These are phyloP conservation scores for Hofmannophila pseudospretella DNA, from an alignment of 2,888 invertebrate genomes.

Conservation along the genomic window DNA sequence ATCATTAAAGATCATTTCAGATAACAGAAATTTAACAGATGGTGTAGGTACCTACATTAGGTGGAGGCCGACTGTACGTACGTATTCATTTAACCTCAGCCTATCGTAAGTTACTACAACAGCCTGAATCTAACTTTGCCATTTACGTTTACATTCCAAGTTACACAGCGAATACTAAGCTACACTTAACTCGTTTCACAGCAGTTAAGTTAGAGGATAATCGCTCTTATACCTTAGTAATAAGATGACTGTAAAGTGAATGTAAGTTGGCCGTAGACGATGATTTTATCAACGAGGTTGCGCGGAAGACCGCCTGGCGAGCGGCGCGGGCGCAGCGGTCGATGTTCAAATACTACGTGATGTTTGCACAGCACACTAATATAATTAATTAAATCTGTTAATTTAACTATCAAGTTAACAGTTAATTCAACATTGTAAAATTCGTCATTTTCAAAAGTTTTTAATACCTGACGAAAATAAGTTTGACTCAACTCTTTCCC, in stretches of 20 bases:
- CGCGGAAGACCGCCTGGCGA: slow-evolving; percentile 9
- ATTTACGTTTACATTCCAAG: slow-evolving; percentile 2
- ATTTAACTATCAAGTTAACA: no score
- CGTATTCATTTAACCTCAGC: not conserved
- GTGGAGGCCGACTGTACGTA: no score
- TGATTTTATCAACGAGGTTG: slow-evolving; percentile 12
- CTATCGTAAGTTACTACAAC: not conserved
- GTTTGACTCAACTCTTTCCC: no score
- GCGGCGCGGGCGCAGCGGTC: not conserved
- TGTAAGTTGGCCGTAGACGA: not conserved
- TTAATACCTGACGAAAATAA: no score
- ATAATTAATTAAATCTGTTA: no score
- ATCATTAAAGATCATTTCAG: no score
- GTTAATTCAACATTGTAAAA: no score
- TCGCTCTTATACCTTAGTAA: not conserved
- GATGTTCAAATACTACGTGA: not conserved
- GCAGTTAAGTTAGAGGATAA: not conserved
- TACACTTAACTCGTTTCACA: not conserved
- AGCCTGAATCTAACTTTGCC: slow-evolving; percentile 2
- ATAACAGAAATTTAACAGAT: no score
- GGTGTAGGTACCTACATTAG: no score
- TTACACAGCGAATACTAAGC: not conserved
- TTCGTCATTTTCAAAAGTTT: no score
- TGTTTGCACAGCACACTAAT: no score
- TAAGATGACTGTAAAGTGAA: not conserved